phyloP scores from a whole-genome alignment of 2,888 invertebrate genomes.

The Liodrosophila aerea region DNA sequence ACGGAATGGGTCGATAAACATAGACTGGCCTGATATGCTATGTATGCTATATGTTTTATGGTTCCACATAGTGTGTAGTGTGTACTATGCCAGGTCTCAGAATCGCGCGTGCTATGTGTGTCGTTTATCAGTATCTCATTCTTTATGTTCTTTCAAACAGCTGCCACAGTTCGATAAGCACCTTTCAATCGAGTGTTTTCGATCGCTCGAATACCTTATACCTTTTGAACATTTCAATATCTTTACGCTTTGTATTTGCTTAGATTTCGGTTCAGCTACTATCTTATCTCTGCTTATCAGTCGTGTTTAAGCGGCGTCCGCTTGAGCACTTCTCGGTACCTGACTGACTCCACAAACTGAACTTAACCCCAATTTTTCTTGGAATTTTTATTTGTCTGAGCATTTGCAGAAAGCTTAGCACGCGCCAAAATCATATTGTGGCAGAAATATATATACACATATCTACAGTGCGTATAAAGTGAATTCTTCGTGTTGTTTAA shows the following conservation, averaged over 20 bases:
- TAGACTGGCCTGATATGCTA: slow-evolving; percentile 2
- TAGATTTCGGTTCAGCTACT: slow-evolving; percentile 50
- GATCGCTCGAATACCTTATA: slow-evolving; percentile 12
- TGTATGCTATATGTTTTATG: slow-evolving; percentile 1
- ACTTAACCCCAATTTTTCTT: slow-evolving; percentile 69
- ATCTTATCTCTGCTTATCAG: slow-evolving; percentile 63
- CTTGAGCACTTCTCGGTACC: slow-evolving; percentile 43
- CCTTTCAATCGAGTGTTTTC: slow-evolving; percentile 12
- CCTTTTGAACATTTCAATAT: slow-evolving; percentile 35
- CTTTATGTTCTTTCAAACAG: slow-evolving; percentile 31
- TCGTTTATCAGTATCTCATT: slow-evolving; percentile 44
- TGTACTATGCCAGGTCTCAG: slow-evolving; percentile 4
- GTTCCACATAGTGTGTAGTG: slow-evolving; percentile 2
- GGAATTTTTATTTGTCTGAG: slow-evolving; percentile 49
- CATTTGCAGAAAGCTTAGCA: slow-evolving; percentile 64
- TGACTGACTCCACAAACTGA: slow-evolving; percentile 54
- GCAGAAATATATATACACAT: not conserved
- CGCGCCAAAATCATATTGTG: slow-evolving; percentile 50
- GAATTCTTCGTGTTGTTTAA: slow-evolving; percentile 32
- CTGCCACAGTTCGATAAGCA: slow-evolving; percentile 52
- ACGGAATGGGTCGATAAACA: slow-evolving; percentile 33
- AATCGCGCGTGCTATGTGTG: slow-evolving; percentile 59
- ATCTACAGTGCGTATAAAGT: slow-evolving; percentile 13
- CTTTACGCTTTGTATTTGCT: slow-evolving; percentile 52
- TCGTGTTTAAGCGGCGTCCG: slow-evolving; percentile 2